Conservation (phyloP, 2,113 vertebrate genomes). For the Coregonus clupeaformis region DNA sequence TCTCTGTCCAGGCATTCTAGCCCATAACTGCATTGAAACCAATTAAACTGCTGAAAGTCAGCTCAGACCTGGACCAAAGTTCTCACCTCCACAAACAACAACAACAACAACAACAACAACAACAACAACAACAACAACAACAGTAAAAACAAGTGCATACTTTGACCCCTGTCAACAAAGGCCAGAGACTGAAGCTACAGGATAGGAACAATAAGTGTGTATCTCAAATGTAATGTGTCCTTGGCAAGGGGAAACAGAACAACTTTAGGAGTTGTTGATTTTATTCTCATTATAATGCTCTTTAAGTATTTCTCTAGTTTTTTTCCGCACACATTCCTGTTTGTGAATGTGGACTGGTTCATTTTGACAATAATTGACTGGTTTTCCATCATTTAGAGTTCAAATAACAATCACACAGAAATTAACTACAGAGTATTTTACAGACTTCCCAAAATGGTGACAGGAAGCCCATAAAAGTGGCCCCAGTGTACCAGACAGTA, state of each 20-base stretch:
- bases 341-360: too few relatives aligned
- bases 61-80: constrained; percentile 14
- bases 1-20: too few relatives aligned
- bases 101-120: background rate
- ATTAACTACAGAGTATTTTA: background rate
- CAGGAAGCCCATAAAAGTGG: background rate
- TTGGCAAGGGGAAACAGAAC: too few relatives aligned
- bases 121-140: constrained; percentile 22
- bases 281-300: too few relatives aligned
- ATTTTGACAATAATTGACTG: too few relatives aligned
- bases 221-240: too few relatives aligned
- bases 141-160: constrained; percentile 24
- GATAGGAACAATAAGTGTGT: background rate
- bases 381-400: background rate
- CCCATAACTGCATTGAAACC: constrained; percentile 1
- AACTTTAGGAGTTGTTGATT: too few relatives aligned
- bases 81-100: background rate
- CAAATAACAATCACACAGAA: background rate
- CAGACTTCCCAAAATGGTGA: background rate
- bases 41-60: constrained; percentile 37
- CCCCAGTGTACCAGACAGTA: background rate
- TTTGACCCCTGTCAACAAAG: constrained; percentile 4
- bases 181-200: constrained; percentile 12
- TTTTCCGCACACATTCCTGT: background rate
- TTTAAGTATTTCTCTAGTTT: background rate